Conservation (phyloP, 1,140 invertebrate species). For the Leucophenga varia region DNA sequence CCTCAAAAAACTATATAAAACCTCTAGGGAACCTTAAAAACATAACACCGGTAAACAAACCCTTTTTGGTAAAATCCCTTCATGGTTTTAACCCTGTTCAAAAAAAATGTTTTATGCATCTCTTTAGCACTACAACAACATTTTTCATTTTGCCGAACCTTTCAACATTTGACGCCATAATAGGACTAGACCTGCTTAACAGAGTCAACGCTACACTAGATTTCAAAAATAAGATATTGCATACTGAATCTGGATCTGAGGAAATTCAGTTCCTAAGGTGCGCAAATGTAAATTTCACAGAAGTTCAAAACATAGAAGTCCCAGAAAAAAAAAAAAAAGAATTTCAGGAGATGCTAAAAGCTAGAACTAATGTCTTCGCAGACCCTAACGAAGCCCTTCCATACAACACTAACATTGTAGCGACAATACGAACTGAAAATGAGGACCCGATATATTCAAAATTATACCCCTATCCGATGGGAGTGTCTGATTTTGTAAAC, state of each 20-base stretch:
- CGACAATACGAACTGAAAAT: slow-evolving; percentile 3
- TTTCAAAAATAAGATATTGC: slow-evolving; percentile 7
- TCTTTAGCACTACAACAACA: background rate
- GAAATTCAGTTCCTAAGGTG: background rate
- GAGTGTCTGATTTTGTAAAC: slow-evolving; percentile 9
- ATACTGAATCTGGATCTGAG: background rate
- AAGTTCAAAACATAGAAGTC: background rate
- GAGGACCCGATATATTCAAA: slow-evolving; percentile 10
- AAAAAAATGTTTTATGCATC: slow-evolving; percentile 6
- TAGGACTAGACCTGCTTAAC: slow-evolving; percentile 10
- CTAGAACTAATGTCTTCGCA: background rate
- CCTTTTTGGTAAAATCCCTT: too few relatives aligned
- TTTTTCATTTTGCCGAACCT: slow-evolving; percentile 5
- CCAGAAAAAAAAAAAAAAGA: background rate
- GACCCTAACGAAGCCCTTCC: too few relatives aligned
- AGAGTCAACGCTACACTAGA: slow-evolving; percentile 4
- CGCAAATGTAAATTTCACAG: background rate
- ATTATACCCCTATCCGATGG: too few relatives aligned
- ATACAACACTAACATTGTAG: too few relatives aligned
- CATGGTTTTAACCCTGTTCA: too few relatives aligned
- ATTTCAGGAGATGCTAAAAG: background rate
- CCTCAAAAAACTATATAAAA: slow-evolving; percentile 5
- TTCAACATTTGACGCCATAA: slow-evolving; percentile 11
- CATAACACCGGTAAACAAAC: too few relatives aligned
- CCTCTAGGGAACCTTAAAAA: too few relatives aligned